These are phyloP conservation scores for Falco punctatus DNA, from an alignment of 2,113 vertebrate genomes.

Conservation along the genomic window DNA sequence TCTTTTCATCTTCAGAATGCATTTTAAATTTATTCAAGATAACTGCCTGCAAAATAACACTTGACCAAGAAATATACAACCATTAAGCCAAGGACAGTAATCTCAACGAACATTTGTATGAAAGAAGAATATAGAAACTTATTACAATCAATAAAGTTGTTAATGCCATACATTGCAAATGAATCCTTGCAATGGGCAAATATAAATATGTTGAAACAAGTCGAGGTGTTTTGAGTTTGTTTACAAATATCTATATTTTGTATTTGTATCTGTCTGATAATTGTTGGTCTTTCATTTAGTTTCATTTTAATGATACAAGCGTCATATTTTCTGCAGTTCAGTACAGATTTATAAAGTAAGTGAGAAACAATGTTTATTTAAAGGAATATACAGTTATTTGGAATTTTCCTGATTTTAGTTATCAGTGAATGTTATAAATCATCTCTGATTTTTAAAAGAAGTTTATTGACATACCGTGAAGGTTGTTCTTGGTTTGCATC, in stretches of 20 bases:
- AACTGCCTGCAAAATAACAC: neutral
- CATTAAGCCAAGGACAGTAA: neutral
- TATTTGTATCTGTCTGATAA: neutral
- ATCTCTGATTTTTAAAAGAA: neutral
- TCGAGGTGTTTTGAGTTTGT: neutral
- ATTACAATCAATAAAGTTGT: neutral
- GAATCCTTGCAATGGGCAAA: neutral
- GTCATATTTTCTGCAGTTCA: neutral
- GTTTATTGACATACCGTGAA: constrained; percentile 9
- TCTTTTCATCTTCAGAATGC: neutral
- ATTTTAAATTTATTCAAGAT: constrained; percentile 31
- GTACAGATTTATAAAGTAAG: neutral
- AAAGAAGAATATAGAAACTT: neutral
- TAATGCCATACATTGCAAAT: neutral
- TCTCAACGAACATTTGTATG: neutral
- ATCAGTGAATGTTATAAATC: neutral
- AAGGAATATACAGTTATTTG: neutral
- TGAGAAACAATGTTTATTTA: neutral
- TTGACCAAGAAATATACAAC: neutral
- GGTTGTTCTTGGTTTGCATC: neutral
- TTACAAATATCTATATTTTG: neutral
- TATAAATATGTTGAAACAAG: neutral
- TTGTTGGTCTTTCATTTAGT: neutral
- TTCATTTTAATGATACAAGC: neutral
- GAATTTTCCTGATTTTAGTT: neutral